A percentile compares a stretch with the other conserved stretches of the same genome.
These are phyloP conservation scores for Dolomedes plantarius DNA, from an alignment of 2,888 invertebrate genomes.

Conservation along the genomic window DNA sequence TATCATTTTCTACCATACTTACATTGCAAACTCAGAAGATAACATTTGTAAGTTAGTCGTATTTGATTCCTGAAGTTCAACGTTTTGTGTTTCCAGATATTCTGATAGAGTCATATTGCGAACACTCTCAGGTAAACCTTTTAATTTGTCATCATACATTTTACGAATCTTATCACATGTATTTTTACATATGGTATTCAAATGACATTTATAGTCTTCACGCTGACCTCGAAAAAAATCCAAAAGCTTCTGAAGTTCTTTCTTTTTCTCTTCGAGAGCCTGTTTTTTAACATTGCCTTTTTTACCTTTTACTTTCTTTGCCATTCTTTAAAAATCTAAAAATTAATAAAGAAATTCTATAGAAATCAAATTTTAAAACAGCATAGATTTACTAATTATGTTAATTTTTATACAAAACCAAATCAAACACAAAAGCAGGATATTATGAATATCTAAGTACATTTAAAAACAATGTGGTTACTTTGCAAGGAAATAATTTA, in stretches of 20 bases:
- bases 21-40: too few species aligned
- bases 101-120: not conserved
- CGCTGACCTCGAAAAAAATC: not conserved
- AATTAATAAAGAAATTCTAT: not conserved
- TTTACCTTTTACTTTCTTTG: not conserved
- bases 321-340: not conserved
- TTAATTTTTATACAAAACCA: too few species aligned
- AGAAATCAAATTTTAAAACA: too few species aligned
- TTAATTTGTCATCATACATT: not conserved
- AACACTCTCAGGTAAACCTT: not conserved
- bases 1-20: too few species aligned
- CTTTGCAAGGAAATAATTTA: too few species aligned
- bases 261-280: not conserved
- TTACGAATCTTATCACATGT: not conserved
- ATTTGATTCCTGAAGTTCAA: not conserved
- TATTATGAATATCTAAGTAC: too few species aligned
- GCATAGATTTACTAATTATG: too few species aligned
- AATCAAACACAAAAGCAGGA: too few species aligned
- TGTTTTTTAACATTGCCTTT: not conserved
- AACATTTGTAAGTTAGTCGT: too few species aligned
- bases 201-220: not conserved
- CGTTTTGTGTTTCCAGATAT: not conserved
- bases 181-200: not conserved
- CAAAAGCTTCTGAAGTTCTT: not conserved
- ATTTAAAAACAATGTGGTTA: too few species aligned